Evolutionary conservation across 2,113 vertebrate species (phyloP), one percentile per base, ranked within the genome.

Genomic region (Erythrocercus mccallii): DNA sequence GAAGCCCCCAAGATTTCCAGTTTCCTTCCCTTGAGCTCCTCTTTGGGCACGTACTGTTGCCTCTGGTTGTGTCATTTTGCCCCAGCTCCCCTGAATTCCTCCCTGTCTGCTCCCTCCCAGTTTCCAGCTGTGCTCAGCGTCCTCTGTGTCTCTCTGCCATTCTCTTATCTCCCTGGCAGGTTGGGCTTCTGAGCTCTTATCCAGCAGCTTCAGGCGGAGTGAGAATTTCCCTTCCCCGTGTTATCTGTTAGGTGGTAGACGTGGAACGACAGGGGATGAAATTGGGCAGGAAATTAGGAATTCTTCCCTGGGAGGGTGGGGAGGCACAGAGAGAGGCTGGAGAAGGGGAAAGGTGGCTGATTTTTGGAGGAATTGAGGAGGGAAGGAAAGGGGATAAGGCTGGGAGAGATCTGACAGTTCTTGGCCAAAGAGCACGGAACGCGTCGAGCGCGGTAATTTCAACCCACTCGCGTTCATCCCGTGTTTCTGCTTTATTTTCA

Each of bases 381-480:
- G 18, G 18, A 15, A 37, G 15, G 33, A 9, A 12, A 8, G 15
- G 44, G 44, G 10, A 18, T 11, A 1, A 57, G 4, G 3, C 11
- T 6, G 27, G 33, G 4, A 21, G 4, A n/a, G 15, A 6, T 3
- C 42, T 7, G 6, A 1, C 44, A 37, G 0, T 11, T 6, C 31
- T 1, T 4, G 66, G 9, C 22, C 44, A 1, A 19, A 4, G 21
- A 7, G 5, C 24, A 0, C 2, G 1, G 0, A 1, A 0, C 0
- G 15, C 1, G 1, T 10, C 0, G 33, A 5, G 2, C 0, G 9
- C 15, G 0, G 21, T 1, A 0, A 42, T 19, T 37, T 11, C 42
- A 3, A 2, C 20, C 5, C 4, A 2, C 14, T 12, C 0, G 3
- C 0, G 35, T 4, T 11, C 44, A 0, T 18, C 30, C 30, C 9